Evolutionary conservation across 1,140 invertebrate species (phyloP), one percentile per base, ranked within the genome.

Genomic region (Magallana ariakensis): DNA sequence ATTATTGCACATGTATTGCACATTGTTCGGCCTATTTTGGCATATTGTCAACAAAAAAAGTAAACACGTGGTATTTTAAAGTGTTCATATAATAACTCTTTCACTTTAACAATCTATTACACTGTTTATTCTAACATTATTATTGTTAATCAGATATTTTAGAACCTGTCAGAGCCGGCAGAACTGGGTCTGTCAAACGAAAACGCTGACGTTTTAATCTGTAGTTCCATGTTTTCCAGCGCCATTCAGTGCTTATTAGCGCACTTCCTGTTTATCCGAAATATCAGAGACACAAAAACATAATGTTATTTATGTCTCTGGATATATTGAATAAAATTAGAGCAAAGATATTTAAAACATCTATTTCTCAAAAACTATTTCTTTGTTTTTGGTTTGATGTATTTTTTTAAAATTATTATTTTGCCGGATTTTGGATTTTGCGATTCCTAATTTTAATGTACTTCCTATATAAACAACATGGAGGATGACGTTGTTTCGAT

Each of bases 91-190:
- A 60, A 26, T 33, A 46, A 2, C 5, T 46, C 33, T 46, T 46
- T 46, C 2, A 75, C 9, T 26, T 26, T 13, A 33, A 75, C 19
- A 83, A 26, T 19, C 60, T 75, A 75, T 75, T 13, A 33, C 15
- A 75, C 66, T 75, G 33, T 13, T 26, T 10, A 26, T 46, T 46
- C 33, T 46, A 46, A 46, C 33, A 13, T 75, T 26, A 10, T 75
- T 19, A 75, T 26, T 75, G 33, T 13, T 75, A 11, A 70, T 46
- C 33, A 46, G 33, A 46, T 46, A 46, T 46, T 46, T 46, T 2
- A 46, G n/a, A 87, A 91, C 91, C 92, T 93, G 84, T 93, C 92
- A 75, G 90, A 92, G 70, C 90, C 89, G 15, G 88, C 85, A 0
- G 91, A 90, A 57, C 89, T 89, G 8, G 85, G 87, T 54, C 87